Percentiles rank a stretch among this genome's conserved stretches.
phyloP scores from a whole-genome alignment of 2,113 vertebrate genomes.

The Heterotis niloticus region DNA sequence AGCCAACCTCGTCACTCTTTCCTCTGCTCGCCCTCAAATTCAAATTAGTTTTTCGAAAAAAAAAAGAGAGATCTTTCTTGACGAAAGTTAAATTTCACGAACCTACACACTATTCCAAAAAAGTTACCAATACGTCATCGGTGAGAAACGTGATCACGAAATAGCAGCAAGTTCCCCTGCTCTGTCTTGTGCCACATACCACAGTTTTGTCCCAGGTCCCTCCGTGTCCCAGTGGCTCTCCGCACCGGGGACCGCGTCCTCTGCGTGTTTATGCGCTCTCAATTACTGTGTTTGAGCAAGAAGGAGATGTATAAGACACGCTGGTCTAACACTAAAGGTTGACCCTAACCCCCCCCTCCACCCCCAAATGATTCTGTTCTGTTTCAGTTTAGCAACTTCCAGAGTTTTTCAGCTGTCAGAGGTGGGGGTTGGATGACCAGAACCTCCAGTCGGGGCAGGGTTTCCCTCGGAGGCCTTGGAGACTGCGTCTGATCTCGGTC shows the following conservation, averaged over 20 bases:
- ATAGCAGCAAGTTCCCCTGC: not conserved
- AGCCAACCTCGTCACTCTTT: slow-evolving; percentile 11
- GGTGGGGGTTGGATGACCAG: not conserved
- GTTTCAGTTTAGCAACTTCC: too few species aligned
- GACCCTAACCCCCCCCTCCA: not conserved
- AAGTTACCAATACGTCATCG: not conserved
- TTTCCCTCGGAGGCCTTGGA: not conserved
- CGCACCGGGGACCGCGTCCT: too few species aligned
- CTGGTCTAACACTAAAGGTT: too few species aligned
- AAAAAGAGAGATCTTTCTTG: not conserved
- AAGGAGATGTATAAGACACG: too few species aligned
- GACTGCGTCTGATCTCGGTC: slow-evolving; percentile 27
- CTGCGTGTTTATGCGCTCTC: not conserved
- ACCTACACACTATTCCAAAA: not conserved
- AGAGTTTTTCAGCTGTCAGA: too few species aligned
- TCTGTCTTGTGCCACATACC: not conserved
- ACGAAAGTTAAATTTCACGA: not conserved
- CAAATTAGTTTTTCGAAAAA: not conserved
- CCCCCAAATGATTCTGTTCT: not conserved
- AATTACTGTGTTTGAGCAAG: not conserved
- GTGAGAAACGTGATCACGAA: not conserved
- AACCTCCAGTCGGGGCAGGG: not conserved
- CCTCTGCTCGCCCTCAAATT: not conserved
- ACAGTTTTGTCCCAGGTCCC: not conserved
- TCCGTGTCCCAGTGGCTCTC: not conserved